Base-by-base conservation (phyloP, 2,113 vertebrate species). In the Meriones unguiculatus region DNA sequence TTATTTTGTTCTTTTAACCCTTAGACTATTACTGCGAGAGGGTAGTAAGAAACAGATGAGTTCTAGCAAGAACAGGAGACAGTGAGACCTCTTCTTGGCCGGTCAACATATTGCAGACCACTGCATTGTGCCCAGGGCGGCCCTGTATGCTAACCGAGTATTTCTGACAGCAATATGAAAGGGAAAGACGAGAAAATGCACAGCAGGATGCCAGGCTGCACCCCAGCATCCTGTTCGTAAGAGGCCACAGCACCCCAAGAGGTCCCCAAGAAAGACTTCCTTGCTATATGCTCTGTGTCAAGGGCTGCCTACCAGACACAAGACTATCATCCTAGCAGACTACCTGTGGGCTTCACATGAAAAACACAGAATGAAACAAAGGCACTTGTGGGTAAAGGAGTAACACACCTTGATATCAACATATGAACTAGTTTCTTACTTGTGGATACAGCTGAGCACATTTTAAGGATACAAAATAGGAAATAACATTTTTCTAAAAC, bases 401-500 rank as follows among this genome's bases (percentile, higher is more conserved):
- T 20, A 57, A 8, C 8, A 7, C 28, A 6, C 13, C 22, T 84
- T 81, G 24, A 30, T 82, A 70, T 30, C 89, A 10, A 25, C 32
- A 72, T 0, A 12, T 7, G 78, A 93, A 57, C 28, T 32, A 77
- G n/a, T 20, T 54, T 57, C 57, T 38, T 57, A 59, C 70, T 87
- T 77, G 46, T 82, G 35, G n/a, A 70, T 30, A 85, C 4, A 90
- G 20, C 3, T 72, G 62, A 89, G 32, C 38, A 57, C 28, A 24
- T 76, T 90, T 52, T 69, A 67, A 87, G 35, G 64, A 76, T 10
- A 69, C 0, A 57, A 96, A 25, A 15, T 62, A 80, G 69, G 13
- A 9, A n/a, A 67, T 38, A 35, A 85, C 41, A 25, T 85, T 96
- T 64, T 75, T 57, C 73, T 93, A 65, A 92, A 95, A 92, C 46